phyloP scores from a whole-genome alignment of 1,140 invertebrate genomes.

The Melanaphis sacchari region DNA sequence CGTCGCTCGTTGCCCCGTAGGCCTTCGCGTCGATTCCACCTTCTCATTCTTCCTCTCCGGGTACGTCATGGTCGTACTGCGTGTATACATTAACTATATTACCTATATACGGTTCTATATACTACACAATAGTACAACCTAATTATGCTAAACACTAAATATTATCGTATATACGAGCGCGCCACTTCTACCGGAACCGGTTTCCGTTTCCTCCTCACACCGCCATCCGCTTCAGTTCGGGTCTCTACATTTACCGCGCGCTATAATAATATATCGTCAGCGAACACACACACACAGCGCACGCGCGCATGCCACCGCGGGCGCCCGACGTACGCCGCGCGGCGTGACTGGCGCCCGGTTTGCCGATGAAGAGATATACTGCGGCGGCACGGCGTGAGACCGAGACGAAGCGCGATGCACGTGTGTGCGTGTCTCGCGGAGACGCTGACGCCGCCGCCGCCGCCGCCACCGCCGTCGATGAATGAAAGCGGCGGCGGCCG shows the following conservation, averaged over 20 bases:
- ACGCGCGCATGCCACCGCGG: constrained; percentile 15
- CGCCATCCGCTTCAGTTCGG: neutral
- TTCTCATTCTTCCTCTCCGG: neutral
- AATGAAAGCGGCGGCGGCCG: neutral
- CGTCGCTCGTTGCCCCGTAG: neutral
- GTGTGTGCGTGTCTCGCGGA: neutral
- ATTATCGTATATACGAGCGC: neutral
- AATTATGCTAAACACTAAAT: too few species aligned
- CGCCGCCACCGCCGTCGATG: neutral
- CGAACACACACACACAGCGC: neutral
- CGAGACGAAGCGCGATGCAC: neutral
- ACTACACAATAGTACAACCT: too few species aligned
- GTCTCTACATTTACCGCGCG: constrained; percentile 2
- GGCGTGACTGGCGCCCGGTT: constrained; percentile 36
- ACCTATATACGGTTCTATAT: too few species aligned
- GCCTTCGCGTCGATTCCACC: neutral
- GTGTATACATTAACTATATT: neutral
- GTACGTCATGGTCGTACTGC: too few species aligned
- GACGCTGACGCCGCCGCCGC: neutral
- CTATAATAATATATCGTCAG: neutral
- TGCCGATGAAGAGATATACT: neutral
- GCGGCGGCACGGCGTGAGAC: constrained; percentile 6
- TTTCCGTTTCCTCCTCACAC: neutral
- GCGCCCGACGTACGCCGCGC: constrained; percentile 16
- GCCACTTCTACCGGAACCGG: neutral